A percentile compares a stretch with the other conserved stretches of the same genome.
Evolutionary conservation across 2,888 invertebrate species (phyloP).

Genomic region (Dysmachus trigonus): DNA sequence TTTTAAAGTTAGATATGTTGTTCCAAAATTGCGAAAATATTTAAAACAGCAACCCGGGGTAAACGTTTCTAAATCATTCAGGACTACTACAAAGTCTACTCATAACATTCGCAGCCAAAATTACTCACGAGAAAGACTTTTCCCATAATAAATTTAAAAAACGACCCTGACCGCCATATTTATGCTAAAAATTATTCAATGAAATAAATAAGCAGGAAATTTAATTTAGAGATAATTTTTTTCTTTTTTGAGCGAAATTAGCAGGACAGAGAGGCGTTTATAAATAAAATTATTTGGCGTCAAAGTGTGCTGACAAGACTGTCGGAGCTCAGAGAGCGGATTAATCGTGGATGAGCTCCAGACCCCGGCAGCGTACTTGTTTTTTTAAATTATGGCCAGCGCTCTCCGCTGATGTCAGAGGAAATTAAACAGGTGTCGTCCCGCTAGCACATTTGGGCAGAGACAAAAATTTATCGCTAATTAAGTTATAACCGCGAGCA

Average conservation of each 20-base stretch:
- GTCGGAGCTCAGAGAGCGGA: background rate
- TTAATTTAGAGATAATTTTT: background rate
- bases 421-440: constrained; percentile 13
- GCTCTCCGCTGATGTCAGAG: background rate
- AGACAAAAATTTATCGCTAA: background rate
- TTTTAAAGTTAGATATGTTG: background rate
- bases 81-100: background rate
- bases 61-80: background rate
- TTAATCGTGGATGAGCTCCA: background rate
- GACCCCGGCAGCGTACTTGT: background rate
- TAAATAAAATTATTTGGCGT: background rate
- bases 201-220: background rate
- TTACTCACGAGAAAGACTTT: background rate
- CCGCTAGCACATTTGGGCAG: background rate
- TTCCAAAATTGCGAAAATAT: background rate
- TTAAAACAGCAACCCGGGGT: background rate
- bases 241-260: background rate
- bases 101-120: background rate
- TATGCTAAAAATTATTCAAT: background rate
- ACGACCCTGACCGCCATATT: background rate
- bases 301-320: background rate
- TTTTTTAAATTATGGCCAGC: background rate
- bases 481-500: background rate
- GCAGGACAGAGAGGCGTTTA: background rate
- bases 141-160: background rate